Evolutionary conservation across 2,888 invertebrate genomes (phyloP), one percentile per base, ranked within the genome.

Genomic region (Orthosia incerta): DNA sequence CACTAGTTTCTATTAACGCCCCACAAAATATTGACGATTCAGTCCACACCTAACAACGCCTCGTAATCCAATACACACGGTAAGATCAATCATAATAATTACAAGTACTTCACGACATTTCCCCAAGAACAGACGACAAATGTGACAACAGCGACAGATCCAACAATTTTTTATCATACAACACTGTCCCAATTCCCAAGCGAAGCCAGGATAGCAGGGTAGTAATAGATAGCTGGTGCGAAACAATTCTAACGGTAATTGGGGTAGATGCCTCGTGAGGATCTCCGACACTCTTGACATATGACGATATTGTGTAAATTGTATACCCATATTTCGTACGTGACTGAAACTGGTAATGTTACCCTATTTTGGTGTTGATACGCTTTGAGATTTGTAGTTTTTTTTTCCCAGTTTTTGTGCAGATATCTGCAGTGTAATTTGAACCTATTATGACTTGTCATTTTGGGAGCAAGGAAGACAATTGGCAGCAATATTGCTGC

Each of bases 251-350:
- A 90, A 88, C 91, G 86, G 93, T 94, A 94, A 95, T 94, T 94
- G 94, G 95, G 93, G 93, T 91, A 90, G 93, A 89, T 89, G 92
- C 92, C 93, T 92, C 94, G 81, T 84, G 94, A 92, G 92, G 88
- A 85, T 87, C 85, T 86, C 86, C 90, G 95, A 91, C 94, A 91
- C 87, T 82, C 89, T 76, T 93, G 94, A 94, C 95, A 90, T 93
- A 94, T 94, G 93, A 93, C 93, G 91, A 94, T 94, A 94, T 94
- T 94, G 93, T 94, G 94, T 91, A 94, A 94, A 95, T 94, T 92
- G 92, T 92, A 93, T 92, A 86, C 80, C 80, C 89, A 90, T 92
- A 90, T 90, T 90, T 89, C 86, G 90, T 88, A 90, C 90, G 92
- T 92, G 92, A 90, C 91, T 83, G 83, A 80, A 83, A 88, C 86